Conservation (phyloP, 2,797 vertebrate genomes). For the Lophotriccus pileatus region DNA sequence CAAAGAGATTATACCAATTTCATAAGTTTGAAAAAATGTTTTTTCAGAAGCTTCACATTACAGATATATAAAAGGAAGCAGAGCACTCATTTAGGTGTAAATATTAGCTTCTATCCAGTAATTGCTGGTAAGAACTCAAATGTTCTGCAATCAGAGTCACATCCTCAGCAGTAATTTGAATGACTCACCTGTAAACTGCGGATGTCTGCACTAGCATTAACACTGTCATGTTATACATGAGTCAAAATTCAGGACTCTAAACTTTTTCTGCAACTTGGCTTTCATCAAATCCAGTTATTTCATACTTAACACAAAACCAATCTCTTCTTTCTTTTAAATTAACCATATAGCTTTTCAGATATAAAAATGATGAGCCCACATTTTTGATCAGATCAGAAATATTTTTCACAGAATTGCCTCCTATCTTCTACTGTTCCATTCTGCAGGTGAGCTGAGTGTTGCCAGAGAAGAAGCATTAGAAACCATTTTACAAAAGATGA, state of each 20-base stretch:
- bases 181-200: background rate
- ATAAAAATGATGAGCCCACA: background rate
- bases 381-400: background rate
- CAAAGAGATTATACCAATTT: background rate
- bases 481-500: background rate
- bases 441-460: background rate
- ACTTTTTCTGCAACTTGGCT: background rate
- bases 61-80: background rate
- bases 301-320: background rate
- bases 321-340: background rate
- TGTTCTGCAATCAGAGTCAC: background rate
- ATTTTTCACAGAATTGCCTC: background rate
- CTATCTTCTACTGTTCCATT: background rate
- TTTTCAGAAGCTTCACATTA: background rate
- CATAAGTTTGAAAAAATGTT: accelerated
- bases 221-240: background rate
- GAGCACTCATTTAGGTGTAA: background rate
- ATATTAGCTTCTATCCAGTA: background rate
- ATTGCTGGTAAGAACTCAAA: background rate
- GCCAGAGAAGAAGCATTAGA: background rate
- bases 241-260: background rate
- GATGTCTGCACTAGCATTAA: background rate
- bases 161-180: background rate
- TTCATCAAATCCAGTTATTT: background rate
- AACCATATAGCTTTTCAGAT: background rate